These are phyloP conservation scores for Rhinopithecus roxellana DNA, from an alignment of 2,113 vertebrate species.

Conservation along the genomic window DNA sequence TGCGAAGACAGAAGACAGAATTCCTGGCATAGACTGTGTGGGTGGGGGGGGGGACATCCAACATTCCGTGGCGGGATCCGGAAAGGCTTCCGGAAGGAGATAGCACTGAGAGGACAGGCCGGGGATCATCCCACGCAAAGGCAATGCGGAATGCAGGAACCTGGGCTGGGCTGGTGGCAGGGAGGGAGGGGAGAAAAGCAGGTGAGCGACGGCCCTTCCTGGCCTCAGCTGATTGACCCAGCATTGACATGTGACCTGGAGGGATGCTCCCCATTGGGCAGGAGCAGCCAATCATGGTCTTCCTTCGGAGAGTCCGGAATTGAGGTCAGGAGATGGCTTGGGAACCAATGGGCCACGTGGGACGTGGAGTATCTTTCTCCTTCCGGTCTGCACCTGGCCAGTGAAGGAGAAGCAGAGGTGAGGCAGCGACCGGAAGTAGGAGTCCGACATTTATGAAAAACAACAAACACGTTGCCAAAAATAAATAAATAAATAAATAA, in stretches of 20 bases:
- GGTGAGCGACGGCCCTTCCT: too few species aligned
- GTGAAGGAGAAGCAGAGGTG: neutral
- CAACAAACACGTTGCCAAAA: too few species aligned
- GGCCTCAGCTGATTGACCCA: neutral
- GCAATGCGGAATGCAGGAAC: too few species aligned
- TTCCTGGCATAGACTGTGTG: neutral
- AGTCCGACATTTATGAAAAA: accelerated
- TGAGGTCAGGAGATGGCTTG: neutral
- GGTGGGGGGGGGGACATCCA: neutral
- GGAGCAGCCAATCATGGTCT: neutral
- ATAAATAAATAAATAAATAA: neutral
- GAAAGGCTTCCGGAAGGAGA: too few species aligned
- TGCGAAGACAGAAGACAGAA: neutral
- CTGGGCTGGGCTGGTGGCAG: too few species aligned
- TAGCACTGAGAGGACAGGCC: too few species aligned
- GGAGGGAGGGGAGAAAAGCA: neutral
- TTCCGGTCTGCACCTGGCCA: neutral
- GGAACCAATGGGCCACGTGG: accelerated
- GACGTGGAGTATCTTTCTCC: accelerated
- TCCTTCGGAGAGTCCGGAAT: neutral
- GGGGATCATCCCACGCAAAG: too few species aligned
- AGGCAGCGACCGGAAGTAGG: neutral
- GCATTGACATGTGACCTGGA: neutral
- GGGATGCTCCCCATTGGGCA: accelerated
- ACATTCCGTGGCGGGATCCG: accelerated